Base-by-base conservation (phyloP, 2,113 vertebrate species). In the Malurus melanocephalus region DNA sequence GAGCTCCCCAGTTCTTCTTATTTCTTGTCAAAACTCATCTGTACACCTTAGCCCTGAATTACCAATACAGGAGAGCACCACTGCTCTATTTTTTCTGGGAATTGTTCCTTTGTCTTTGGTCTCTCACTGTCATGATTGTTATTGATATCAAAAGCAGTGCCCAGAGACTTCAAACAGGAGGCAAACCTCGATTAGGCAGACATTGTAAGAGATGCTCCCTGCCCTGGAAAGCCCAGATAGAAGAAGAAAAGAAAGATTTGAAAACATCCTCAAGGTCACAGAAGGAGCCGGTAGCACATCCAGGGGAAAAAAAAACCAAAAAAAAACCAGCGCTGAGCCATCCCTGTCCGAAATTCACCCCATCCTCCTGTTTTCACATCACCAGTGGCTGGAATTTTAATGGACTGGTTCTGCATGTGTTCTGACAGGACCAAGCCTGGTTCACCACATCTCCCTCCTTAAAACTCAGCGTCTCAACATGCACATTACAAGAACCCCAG, bases 221-320 rank as follows among this genome's bases (percentile, higher is more conserved):
- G 57, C 57, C 61, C 77, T 64, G 64, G 57, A 71, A 80, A 94
- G 42, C 45, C 69, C 27, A 40, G 52, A 52, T 2, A 14, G 4
- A 42, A 35, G n/a, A 56, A 35, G 20, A 46, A 65, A 88, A 77
- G 18, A 46, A 62, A 77, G 26, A 87, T 83, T 10, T 64, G 15
- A 55, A 59, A 76, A 52, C 49, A 52, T 45, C 52, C 22, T 40
- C 86, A 93, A 94, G 92, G 93, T 94, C 93, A 90, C 26, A 40
- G 53, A 11, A 69, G 40, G 55, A 84, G 17, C 13, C 77, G 90
- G 49, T 45, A 45, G 49, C 8, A 6, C 27, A 67, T 45, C 6
- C 49, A n/a, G 11, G 21, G 19, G 15, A 24, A 55, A 76, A 24
- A 55, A 76, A 64, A 59, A 2, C 5, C 21, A 55, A 76, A 64